Evolutionary conservation across 2,888 invertebrate species (phyloP), one percentile per base, ranked within the genome.

Genomic region (Physocephala rufipes): DNA sequence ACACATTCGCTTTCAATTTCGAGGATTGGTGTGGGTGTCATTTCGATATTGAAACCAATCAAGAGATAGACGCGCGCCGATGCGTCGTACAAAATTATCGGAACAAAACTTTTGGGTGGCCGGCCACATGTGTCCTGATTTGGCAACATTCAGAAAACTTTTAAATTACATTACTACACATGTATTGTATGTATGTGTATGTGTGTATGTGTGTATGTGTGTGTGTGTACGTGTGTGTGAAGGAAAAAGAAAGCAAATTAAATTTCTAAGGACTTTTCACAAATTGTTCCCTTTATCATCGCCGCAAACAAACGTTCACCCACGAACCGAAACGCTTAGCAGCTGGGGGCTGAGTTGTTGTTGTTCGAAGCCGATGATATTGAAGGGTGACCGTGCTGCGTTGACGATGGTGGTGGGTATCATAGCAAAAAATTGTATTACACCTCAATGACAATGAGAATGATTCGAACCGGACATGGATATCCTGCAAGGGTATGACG

Each of bases 361-460:
- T n/a, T n/a, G n/a, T n/a, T n/a, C n/a, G n/a, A n/a, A n/a, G n/a
- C n/a, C n/a, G n/a, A n/a, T 16, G 0, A 49, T 15, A 19, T 1
- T 19, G 49, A n/a, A 1, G 4, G 19, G 49, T 21, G 53, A 7
- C 2, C 21, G 15, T 26, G 58, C 24, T 45, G 55, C 5, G 26
- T 2, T 12, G 21, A 15, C 24, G 21, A 9, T 36, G 51, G 47
- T 19, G 24, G 58, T 36, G 82, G 80, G 81, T 82, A 82, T 82
- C 82, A 81, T 83, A 78, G 81, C 79, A 80, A 79, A 79, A 83
- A 83, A 83, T 83, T 83, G 83, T 83, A 83, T 83, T 82, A 83
- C 82, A 83, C 83, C 83, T 83, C 81, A 83, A 83, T 82, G 83
- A 83, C 82, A 83, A 82, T 78, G 82, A 70, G 61, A 36, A 36